Conservation (phyloP, 2,113 vertebrate species). For the Tyrannus savana region DNA sequence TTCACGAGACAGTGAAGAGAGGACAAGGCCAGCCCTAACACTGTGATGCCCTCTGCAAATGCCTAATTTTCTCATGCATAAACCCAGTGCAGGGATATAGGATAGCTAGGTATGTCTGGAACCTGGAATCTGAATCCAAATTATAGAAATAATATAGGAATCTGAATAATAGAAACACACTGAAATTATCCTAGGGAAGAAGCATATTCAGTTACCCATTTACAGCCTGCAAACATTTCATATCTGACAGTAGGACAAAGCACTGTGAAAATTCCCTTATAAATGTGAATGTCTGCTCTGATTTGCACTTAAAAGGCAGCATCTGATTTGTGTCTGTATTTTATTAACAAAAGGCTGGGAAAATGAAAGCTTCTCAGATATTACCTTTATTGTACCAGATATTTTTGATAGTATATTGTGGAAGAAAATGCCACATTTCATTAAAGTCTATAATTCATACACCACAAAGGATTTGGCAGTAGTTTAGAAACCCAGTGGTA, state of each 20-base stretch:
- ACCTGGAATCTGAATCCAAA: not conserved
- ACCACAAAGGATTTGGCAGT: not conserved
- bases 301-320: conserved; percentile 23
- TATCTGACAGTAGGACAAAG: conserved; percentile 32
- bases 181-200: not conserved
- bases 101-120: not conserved
- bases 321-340: conserved; percentile 13
- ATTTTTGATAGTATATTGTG: not conserved
- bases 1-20: not conserved
- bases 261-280: not conserved
- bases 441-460: not conserved
- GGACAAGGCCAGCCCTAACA: not conserved
- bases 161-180: not conserved
- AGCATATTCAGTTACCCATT: not conserved
- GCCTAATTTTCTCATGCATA: not conserved
- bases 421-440: conserved; percentile 10
- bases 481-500: not conserved
- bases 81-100: not conserved
- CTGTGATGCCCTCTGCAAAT: not conserved
- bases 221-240: not conserved
- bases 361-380: not conserved
- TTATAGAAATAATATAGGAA: not conserved
- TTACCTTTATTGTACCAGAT: not conserved
- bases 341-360: not conserved
- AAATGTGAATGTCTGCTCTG: not conserved